Conservation (phyloP, 2,113 vertebrate species). For the Xenopus laevis region DNA sequence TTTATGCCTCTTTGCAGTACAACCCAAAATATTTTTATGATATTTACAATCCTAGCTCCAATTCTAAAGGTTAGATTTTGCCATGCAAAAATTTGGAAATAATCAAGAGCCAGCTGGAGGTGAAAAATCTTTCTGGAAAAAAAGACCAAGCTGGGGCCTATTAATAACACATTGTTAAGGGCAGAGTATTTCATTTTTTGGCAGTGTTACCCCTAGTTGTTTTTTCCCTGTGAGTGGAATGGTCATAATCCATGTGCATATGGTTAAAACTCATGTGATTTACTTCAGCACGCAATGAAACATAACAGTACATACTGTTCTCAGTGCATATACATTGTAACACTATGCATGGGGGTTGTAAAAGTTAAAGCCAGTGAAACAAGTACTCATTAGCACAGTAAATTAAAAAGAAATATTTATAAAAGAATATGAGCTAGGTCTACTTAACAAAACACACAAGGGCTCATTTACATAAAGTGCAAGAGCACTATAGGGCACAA, state of each 20-base stretch:
- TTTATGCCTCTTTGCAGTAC: conserved; percentile 8
- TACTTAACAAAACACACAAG: too few species aligned
- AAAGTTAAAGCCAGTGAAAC: background rate
- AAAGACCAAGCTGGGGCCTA: conserved; percentile 32
- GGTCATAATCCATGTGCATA: conserved; percentile 22
- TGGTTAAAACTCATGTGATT: background rate
- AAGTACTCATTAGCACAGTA: background rate
- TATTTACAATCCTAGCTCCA: background rate
- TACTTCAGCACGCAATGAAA: conserved; percentile 14
- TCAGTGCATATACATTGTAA: background rate
- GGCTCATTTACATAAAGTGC: too few species aligned
- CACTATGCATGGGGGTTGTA: too few species aligned
- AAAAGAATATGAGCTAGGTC: too few species aligned
- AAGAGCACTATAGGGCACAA: too few species aligned
- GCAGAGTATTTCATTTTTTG: conserved; percentile 40
- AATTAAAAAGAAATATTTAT: too few species aligned
- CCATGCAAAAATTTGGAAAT: conserved; percentile 39
- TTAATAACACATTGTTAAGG: conserved; percentile 44
- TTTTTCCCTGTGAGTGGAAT: conserved; percentile 40
- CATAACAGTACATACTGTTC: background rate
- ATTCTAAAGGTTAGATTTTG: conserved; percentile 22
- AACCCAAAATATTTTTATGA: conserved; percentile 18
- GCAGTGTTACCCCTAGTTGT: conserved; percentile 33
- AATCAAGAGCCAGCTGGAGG: conserved; percentile 37
- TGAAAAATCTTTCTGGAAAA: conserved; percentile 39